Evolutionary conservation across 1,140 invertebrate species (phyloP).

Genomic region (Trinorchestia longiramus): DNA sequence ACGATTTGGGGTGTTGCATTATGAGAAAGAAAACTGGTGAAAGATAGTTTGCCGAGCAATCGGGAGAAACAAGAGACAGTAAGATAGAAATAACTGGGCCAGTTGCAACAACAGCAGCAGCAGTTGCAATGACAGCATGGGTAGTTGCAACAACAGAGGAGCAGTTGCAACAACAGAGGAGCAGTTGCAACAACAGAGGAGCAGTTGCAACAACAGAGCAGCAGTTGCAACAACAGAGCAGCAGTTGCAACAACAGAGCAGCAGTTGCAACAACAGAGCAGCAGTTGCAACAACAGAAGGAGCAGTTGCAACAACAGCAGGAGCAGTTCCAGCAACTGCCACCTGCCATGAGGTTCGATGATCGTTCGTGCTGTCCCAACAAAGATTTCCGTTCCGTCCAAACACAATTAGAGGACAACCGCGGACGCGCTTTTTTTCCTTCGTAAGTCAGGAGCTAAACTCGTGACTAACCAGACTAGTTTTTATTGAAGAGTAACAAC

Average conservation of each 20-base stretch:
- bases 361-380: neutral
- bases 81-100: neutral
- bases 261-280: no score
- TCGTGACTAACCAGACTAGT: neutral
- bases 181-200: neutral
- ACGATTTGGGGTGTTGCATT: neutral
- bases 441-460: neutral
- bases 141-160: neutral
- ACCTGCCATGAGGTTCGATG: neutral
- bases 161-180: neutral
- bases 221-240: no score
- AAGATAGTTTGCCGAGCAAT: neutral
- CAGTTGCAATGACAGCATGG: neutral
- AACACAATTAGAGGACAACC: slow-evolving; percentile 1
- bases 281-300: no score
- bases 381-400: neutral
- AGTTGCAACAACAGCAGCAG: neutral
- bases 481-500: neutral
- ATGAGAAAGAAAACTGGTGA: neutral
- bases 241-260: no score
- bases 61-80: neutral
- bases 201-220: neutral
- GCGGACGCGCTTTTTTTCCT: neutral
- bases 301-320: neutral
- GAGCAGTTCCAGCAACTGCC: neutral